A percentile compares a stretch with the other conserved stretches of the same genome.
Evolutionary conservation across 1,140 invertebrate genomes (phyloP).

Genomic region (Mactra quadrangularis): DNA sequence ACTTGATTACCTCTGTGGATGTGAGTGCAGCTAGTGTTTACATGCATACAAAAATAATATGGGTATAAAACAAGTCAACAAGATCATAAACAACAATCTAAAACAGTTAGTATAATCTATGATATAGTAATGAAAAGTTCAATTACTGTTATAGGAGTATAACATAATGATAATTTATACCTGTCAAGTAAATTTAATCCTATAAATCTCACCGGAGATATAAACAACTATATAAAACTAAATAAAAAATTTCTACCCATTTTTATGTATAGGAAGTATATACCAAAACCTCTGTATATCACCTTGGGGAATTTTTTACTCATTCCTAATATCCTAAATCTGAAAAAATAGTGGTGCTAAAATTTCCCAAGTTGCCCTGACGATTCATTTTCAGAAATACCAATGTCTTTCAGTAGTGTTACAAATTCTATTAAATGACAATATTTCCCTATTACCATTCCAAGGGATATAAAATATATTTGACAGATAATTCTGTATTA

Average conservation of each 20-base stretch:
- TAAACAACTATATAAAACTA: neutral
- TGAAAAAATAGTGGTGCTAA: constrained; percentile 7
- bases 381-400: constrained; percentile 30
- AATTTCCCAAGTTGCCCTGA: constrained; percentile 1
- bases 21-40: too few relatives aligned
- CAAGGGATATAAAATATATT: constrained; percentile 27
- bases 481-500: constrained; percentile 35
- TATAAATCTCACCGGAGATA: too few relatives aligned
- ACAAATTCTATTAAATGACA: constrained; percentile 45
- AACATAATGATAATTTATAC: too few relatives aligned
- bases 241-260: constrained; percentile 31
- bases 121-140: too few relatives aligned
- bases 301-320: constrained; percentile 1
- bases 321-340: neutral
- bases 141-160: too few relatives aligned
- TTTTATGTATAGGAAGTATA: neutral
- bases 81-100: too few relatives aligned
- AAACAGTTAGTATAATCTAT: too few relatives aligned
- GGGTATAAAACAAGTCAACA: too few relatives aligned
- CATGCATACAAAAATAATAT: too few relatives aligned
- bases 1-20: too few relatives aligned
- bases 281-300: constrained; percentile 7
- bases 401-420: constrained; percentile 12
- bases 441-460: constrained; percentile 8
- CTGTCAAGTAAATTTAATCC: too few relatives aligned